These are phyloP conservation scores for Congeria kusceri DNA, from an alignment of 2,888 invertebrate genomes.

Conservation along the genomic window DNA sequence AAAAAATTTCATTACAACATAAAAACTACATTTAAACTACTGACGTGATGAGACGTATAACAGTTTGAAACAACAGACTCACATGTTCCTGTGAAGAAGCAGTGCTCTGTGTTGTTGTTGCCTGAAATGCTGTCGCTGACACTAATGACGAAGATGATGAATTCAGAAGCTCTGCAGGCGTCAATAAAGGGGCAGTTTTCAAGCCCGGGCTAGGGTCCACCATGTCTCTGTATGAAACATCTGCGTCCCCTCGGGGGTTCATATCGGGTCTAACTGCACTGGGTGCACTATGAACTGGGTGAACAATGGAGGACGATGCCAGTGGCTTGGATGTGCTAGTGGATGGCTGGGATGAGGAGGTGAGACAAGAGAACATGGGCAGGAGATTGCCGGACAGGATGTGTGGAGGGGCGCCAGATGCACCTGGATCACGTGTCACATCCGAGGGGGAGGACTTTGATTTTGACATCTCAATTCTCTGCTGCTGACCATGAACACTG, in stretches of 20 bases:
- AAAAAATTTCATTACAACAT: no score
- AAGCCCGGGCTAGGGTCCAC: slow-evolving; percentile 20
- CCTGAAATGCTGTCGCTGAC: slow-evolving; percentile 4
- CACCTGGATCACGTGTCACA: not conserved
- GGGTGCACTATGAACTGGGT: slow-evolving; percentile 4
- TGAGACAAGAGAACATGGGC: slow-evolving; percentile 13
- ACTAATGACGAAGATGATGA: slow-evolving; percentile 11
- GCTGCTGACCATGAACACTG: not conserved
- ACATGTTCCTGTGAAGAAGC: slow-evolving; percentile 35
- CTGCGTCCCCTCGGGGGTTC: slow-evolving; percentile 22
- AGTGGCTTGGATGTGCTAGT: slow-evolving; percentile 10
- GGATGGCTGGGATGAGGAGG: slow-evolving; percentile 15
- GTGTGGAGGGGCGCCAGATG: slow-evolving; percentile 14
- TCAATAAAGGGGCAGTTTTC: slow-evolving; percentile 41
- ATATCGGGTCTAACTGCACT: slow-evolving; percentile 2
- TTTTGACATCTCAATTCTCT: no score
- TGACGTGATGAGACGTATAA: no score
- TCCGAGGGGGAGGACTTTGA: no score
- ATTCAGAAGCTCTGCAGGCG: slow-evolving; percentile 19
- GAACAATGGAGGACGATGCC: not conserved
- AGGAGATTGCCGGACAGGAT: slow-evolving; percentile 41
- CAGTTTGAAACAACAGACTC: not conserved
- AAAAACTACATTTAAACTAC: no score
- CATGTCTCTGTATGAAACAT: slow-evolving; percentile 17
- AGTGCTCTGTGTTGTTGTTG: slow-evolving; percentile 10